phyloP scores from a whole-genome alignment of 2,113 vertebrate genomes.

The Tapirus terrestris region DNA sequence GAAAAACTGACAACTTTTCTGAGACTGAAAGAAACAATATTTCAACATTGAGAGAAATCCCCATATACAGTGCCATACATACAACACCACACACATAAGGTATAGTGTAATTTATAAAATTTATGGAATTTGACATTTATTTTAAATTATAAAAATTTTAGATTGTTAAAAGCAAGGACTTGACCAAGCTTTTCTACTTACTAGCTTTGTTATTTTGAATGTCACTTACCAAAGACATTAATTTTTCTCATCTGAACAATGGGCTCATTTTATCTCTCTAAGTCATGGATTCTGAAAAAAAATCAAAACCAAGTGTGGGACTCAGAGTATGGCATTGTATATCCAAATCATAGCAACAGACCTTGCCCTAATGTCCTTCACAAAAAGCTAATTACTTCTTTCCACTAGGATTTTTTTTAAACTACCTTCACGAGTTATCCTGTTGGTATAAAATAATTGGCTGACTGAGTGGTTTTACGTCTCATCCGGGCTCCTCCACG shows the following conservation, averaged over 20 bases:
- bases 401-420: neutral
- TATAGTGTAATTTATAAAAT: neutral
- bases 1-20: neutral
- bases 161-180: neutral
- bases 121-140: neutral
- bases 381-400: neutral
- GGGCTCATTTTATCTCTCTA: neutral
- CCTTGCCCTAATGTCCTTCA: neutral
- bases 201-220: neutral
- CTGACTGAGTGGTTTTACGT: neutral
- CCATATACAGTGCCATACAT: no score
- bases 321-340: neutral
- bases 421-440: neutral
- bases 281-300: neutral
- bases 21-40: neutral
- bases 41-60: neutral
- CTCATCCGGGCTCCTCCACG: neutral
- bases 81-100: rapidly evolving
- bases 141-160: neutral
- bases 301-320: neutral
- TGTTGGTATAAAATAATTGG: neutral
- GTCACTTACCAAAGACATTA: neutral
- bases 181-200: neutral
- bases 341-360: neutral
- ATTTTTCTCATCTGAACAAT: neutral